Base-by-base conservation (phyloP, 2,888 invertebrate species). In the Pheosia gnoma region DNA sequence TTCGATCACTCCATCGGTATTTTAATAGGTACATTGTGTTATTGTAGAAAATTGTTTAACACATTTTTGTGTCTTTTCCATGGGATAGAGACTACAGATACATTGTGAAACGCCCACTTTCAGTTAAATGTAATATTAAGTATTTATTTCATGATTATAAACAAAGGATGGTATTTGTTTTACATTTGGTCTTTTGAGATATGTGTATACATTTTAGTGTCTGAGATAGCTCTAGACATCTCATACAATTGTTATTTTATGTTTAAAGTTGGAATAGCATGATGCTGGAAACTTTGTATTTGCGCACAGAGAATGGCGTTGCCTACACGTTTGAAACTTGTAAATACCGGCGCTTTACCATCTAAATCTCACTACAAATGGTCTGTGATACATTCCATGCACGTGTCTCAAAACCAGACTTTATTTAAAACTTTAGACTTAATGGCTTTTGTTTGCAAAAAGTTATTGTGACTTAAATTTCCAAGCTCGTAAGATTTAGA, bases 191-290 rank as follows among this genome's bases (percentile, higher is more conserved):
- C 39, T 0, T 39, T 6, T 39, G 1, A 7, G 39, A 8, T 8
- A 8, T 45, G 43, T 9, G 3, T 8, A 45, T 10, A 47, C n/a
- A 11, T n/a, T 47, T 47, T 47, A 4, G 47, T 47, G 6, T n/a
- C n/a, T 47, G 8, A 7, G 25, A 25, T 51, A 51, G 25, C 51
- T 25, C 49, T 51, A 3, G 51, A 2, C 3, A 5, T 51, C 51
- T 51, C 7, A 76, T 77, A 74, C 79, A 78, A 78, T 74, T 69
- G 70, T 66, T 75, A 74, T 75, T 79, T 80, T 81, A 82, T 75
- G 74, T 65, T 66, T 62, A 69, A 80, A 81, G 67, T 82, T 82
- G 59, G 63, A 68, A 63, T 62, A 59, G 62, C 59, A 60, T 70
- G 63, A 60, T 63, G 62, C 57, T 65, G 58, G 58, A 70, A 77